These are phyloP conservation scores for Drosophila aff. DNA, from an alignment of 1,140 invertebrate species.

Conservation along the genomic window DNA sequence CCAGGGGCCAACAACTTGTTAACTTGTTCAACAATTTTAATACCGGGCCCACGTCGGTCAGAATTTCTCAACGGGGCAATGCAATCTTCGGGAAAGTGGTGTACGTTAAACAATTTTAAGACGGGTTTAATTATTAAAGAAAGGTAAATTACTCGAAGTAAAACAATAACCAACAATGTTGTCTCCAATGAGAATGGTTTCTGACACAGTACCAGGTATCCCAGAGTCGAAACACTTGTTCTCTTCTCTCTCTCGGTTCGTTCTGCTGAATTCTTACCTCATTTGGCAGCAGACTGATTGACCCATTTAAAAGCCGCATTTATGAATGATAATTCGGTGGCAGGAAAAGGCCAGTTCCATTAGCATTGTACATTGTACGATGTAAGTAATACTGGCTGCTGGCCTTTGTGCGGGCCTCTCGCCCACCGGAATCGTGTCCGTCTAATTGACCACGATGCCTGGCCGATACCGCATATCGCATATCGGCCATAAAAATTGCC, in stretches of 20 bases:
- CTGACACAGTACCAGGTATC: background rate
- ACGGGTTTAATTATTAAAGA: background rate
- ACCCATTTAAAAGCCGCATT: conserved; percentile 61
- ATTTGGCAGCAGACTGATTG: conserved; percentile 54
- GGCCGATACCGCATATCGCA: conserved; percentile 69
- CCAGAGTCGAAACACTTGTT: background rate
- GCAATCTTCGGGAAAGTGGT: conserved; percentile 1
- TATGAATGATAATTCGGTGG: conserved; percentile 56
- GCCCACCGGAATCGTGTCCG: conserved; percentile 59
- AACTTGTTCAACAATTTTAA: conserved; percentile 58
- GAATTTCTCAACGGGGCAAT: background rate
- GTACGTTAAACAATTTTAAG: background rate
- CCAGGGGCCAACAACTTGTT: conserved; percentile 58
- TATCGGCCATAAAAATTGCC: conserved; percentile 55
- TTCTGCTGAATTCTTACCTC: conserved; percentile 52
- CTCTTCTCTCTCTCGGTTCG: conserved; percentile 14
- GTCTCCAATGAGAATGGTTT: background rate
- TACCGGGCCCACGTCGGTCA: background rate
- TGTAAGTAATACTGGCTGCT: conserved; percentile 31
- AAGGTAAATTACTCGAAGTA: background rate
- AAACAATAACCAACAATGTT: background rate
- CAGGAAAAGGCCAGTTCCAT: conserved; percentile 51
- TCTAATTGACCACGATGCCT: conserved; percentile 56
- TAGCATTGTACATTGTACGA: conserved; percentile 39
- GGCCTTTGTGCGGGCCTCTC: conserved; percentile 30